A percentile compares a stretch with the other conserved stretches of the same genome.
Evolutionary conservation across 2,888 invertebrate genomes (phyloP).

Genomic region (Peribatodes rhomboidaria): DNA sequence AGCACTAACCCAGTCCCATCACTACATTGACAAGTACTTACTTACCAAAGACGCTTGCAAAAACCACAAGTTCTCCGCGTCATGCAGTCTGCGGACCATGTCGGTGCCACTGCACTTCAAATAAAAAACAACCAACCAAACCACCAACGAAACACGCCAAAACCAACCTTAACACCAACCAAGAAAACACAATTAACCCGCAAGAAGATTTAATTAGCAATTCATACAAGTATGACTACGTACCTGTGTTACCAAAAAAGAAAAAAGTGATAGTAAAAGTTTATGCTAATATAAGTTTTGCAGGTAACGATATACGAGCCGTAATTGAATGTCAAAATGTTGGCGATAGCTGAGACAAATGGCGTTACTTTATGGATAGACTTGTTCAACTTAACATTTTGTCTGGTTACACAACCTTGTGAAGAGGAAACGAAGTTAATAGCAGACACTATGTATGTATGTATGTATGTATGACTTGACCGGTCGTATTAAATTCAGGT

Average conservation of each 20-base stretch:
- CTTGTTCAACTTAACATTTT: slow-evolving; percentile 28
- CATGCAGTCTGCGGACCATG: slow-evolving; percentile 75
- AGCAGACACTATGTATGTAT: slow-evolving; percentile 2
- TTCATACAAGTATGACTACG: slow-evolving; percentile 30
- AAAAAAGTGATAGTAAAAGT: slow-evolving; percentile 24
- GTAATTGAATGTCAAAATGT: slow-evolving; percentile 10
- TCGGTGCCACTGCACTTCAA: slow-evolving; percentile 63
- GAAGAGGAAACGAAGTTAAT: slow-evolving; percentile 1
- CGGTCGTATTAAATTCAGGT: not conserved
- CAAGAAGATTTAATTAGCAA: slow-evolving; percentile 33
- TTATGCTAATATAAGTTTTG: slow-evolving; percentile 22
- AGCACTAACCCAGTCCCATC: slow-evolving; percentile 49
- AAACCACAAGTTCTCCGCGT: slow-evolving; percentile 77
- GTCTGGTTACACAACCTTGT: slow-evolving; percentile 28
- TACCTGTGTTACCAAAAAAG: slow-evolving; percentile 18
- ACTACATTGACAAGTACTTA: slow-evolving; percentile 64
- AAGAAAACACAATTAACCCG: slow-evolving; percentile 6
- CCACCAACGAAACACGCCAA: slow-evolving; percentile 40
- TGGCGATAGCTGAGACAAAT: slow-evolving; percentile 25
- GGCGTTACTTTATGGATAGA: slow-evolving; percentile 22
- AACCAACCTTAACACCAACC: slow-evolving; percentile 49
- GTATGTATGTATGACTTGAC: no score
- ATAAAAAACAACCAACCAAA: slow-evolving; percentile 59
- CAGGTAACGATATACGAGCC: slow-evolving; percentile 2
- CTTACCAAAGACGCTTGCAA: slow-evolving; percentile 63